Conservation (phyloP, 2,888 invertebrate species). For the Acronicta aceris region DNA sequence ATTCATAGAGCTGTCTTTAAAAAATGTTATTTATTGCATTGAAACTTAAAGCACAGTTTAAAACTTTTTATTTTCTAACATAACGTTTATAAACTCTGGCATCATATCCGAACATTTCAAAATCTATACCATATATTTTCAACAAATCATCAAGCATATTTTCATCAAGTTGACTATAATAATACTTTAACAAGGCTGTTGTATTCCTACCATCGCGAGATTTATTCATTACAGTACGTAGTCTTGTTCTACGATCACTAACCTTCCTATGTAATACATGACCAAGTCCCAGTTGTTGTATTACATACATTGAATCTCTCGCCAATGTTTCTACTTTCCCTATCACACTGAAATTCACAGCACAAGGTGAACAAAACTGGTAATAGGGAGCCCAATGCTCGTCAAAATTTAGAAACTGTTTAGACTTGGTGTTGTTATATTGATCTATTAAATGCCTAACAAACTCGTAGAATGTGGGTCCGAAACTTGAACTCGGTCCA, state of each 20-base stretch:
- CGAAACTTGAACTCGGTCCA: constrained; percentile 78
- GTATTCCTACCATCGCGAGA: constrained; percentile 86
- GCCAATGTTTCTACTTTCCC: constrained; percentile 91
- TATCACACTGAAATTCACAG: constrained; percentile 90
- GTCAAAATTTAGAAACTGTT: constrained; percentile 77
- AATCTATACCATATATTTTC: constrained; percentile 91
- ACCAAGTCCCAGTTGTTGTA: constrained; percentile 89
- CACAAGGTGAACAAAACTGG: constrained; percentile 91
- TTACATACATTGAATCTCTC: constrained; percentile 90
- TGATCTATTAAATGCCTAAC: constrained; percentile 91
- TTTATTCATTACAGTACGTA: constrained; percentile 88
- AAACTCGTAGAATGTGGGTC: constrained; percentile 92
- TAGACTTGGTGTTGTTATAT: constrained; percentile 84
- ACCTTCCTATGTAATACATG: constrained; percentile 85
- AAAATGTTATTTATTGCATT: background rate
- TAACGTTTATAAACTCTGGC: constrained; percentile 87
- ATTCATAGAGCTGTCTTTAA: too few species aligned
- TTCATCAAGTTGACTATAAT: constrained; percentile 89
- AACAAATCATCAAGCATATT: constrained; percentile 89
- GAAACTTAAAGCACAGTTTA: constrained; percentile 36
- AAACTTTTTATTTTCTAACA: constrained; percentile 80
- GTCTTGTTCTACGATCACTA: constrained; percentile 82
- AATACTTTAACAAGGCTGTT: constrained; percentile 79
- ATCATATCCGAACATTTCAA: constrained; percentile 92
- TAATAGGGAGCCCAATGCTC: constrained; percentile 92